Percentiles rank a stretch among this genome's conserved stretches.
Conservation (phyloP, 1,140 invertebrate genomes). For the Tribolium madens region DNA sequence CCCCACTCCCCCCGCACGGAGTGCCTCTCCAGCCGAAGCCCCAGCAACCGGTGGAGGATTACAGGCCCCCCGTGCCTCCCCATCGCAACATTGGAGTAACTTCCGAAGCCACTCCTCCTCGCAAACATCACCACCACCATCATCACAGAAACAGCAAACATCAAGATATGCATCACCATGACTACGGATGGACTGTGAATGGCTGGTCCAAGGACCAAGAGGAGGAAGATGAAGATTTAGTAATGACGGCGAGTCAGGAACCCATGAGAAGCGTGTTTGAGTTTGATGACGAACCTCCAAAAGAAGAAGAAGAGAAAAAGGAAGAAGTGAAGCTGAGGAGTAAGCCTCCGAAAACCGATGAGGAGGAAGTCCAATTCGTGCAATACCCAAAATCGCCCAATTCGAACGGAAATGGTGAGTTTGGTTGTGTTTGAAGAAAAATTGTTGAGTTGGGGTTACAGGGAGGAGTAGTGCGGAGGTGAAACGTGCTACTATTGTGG, state of each 20-base stretch:
- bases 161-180: slow-evolving; percentile 43
- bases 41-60: slow-evolving; percentile 72
- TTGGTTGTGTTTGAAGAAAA: not conserved
- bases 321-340: slow-evolving; percentile 50
- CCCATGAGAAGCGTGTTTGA: slow-evolving; percentile 59
- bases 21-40: slow-evolving; percentile 52
- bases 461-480: slow-evolving; percentile 73
- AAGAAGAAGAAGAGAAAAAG: slow-evolving; percentile 26
- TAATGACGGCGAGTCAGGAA: slow-evolving; percentile 50
- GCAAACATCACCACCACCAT: slow-evolving; percentile 59
- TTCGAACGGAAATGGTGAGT: slow-evolving; percentile 53
- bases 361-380: slow-evolving; percentile 62
- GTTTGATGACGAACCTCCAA: slow-evolving; percentile 62
- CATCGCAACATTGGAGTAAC: slow-evolving; percentile 78
- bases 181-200: slow-evolving; percentile 2
- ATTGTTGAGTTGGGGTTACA: slow-evolving; percentile 33
- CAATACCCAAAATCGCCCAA: slow-evolving; percentile 61
- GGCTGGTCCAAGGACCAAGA: too few relatives aligned
- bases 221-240: slow-evolving; percentile 37
- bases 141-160: slow-evolving; percentile 57
- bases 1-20: slow-evolving; percentile 71
- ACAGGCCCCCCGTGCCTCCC: slow-evolving; percentile 87
- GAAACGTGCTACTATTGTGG: slow-evolving; percentile 86
- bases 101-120: slow-evolving; percentile 45
- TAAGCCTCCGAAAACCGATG: slow-evolving; percentile 48